These are phyloP conservation scores for Thyatira batis DNA, from an alignment of 2,888 invertebrate species.

Conservation along the genomic window DNA sequence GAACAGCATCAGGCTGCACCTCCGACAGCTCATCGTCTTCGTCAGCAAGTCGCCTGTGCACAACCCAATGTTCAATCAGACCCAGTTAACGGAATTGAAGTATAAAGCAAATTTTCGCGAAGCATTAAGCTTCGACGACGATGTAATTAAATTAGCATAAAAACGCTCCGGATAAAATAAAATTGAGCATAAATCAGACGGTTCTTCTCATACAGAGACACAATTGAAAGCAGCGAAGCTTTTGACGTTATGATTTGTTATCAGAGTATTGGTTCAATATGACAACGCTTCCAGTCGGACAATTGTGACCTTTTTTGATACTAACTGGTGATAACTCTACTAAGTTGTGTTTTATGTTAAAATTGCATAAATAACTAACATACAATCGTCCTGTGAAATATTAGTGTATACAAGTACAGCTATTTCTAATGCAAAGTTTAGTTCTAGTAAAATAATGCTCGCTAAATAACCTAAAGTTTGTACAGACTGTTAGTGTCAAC, in stretches of 20 bases:
- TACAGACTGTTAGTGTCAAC: no score
- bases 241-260: no score
- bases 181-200: background rate
- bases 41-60: conserved; percentile 88
- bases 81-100: conserved; percentile 14
- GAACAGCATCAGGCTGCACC: conserved; percentile 97
- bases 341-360: background rate
- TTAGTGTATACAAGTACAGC: background rate
- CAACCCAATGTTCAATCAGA: conserved; percentile 35
- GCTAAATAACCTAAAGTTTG: conserved; percentile 2
- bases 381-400: background rate
- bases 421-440: background rate
- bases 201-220: background rate
- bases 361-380: background rate
- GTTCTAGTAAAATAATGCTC: background rate
- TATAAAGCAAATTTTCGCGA: conserved; percentile 13
- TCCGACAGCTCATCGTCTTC: conserved; percentile 98
- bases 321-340: background rate
- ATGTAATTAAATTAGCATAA: conserved; percentile 7
- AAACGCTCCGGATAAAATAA: background rate
- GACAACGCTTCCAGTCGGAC: conserved; percentile 23
- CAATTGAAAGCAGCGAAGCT: conserved; percentile 9
- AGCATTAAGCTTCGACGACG: conserved; percentile 27
- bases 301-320: background rate
- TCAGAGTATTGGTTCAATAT: no score